Evolutionary conservation across 92 coral and sea anemone species (phyloP).

Genomic region (Paragorgia papillata): DNA sequence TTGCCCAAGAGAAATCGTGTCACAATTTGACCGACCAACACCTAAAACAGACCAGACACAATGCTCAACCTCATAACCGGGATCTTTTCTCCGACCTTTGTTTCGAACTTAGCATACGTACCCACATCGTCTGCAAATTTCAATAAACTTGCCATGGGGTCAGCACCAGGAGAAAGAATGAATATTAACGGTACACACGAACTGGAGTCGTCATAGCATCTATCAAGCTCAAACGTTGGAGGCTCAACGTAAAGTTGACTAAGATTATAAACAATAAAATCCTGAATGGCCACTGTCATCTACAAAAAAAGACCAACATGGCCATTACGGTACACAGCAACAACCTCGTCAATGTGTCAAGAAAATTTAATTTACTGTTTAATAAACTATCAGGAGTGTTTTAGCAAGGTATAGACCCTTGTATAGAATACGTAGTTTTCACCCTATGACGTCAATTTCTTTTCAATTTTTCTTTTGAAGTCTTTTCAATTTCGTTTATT

Average conservation of each 20-base stretch:
- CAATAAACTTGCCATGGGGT: constrained; percentile 96
- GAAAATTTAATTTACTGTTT: too few relatives aligned
- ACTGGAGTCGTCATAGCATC: constrained; percentile 90
- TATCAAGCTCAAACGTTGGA: constrained; percentile 88
- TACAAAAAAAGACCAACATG: constrained; percentile 16
- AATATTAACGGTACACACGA: constrained; percentile 93
- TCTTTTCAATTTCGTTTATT: too few relatives aligned
- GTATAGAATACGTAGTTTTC: too few relatives aligned
- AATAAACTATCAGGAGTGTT: too few relatives aligned
- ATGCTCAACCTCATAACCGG: not conserved
- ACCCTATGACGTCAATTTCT: too few relatives aligned
- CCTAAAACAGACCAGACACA: constrained; percentile 50
- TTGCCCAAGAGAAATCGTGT: constrained; percentile 95
- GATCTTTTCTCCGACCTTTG: too few relatives aligned
- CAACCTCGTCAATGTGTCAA: not conserved
- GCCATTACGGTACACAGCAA: not conserved
- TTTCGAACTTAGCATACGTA: too few relatives aligned
- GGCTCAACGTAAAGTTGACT: constrained; percentile 86
- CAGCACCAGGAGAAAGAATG: constrained; percentile 96
- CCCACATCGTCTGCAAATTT: constrained; percentile 95
- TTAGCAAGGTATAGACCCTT: too few relatives aligned
- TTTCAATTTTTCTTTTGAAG: too few relatives aligned
- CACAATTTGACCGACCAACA: constrained; percentile 80
- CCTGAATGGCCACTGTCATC: constrained; percentile 94
- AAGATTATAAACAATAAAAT: constrained; percentile 89